phyloP scores from a whole-genome alignment of 35 echinoderm and acorn worm species.

The Nesometra sesokonis region DNA sequence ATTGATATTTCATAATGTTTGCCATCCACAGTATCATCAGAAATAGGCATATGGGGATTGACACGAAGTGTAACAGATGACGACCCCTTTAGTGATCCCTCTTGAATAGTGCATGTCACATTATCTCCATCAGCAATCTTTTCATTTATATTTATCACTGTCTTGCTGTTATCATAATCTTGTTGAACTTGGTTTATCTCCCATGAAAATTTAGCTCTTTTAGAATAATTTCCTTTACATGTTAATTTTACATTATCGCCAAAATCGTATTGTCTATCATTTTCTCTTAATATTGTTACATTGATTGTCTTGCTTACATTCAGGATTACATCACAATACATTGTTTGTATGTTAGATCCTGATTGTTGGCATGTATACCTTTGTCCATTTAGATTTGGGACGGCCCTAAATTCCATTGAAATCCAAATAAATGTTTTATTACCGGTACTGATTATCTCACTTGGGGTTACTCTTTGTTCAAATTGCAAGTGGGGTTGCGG shows the following conservation, averaged over 20 bases:
- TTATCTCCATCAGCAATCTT: not conserved
- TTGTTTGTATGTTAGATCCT: not conserved
- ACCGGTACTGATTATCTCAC: not conserved
- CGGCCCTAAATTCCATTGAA: not conserved
- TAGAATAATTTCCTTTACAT: not conserved
- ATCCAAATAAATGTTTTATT: not conserved
- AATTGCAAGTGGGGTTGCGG: not conserved
- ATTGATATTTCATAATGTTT: too few species aligned
- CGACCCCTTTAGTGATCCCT: not conserved
- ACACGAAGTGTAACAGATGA: too few species aligned
- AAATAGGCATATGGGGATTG: too few species aligned
- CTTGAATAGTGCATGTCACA: not conserved
- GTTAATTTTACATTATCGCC: not conserved
- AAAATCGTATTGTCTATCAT: not conserved
- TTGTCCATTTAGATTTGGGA: not conserved
- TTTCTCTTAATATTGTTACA: not conserved
- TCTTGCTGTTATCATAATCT: not conserved
- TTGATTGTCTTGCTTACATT: not conserved
- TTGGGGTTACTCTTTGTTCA: not conserved
- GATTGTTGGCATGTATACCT: not conserved
- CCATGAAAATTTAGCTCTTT: not conserved
- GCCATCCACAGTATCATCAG: too few species aligned
- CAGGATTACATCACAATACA: not conserved
- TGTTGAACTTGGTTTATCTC: not conserved
- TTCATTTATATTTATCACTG: not conserved